phyloP scores from a whole-genome alignment of 1,140 invertebrate species.

The Paralvinella palmiformis region DNA sequence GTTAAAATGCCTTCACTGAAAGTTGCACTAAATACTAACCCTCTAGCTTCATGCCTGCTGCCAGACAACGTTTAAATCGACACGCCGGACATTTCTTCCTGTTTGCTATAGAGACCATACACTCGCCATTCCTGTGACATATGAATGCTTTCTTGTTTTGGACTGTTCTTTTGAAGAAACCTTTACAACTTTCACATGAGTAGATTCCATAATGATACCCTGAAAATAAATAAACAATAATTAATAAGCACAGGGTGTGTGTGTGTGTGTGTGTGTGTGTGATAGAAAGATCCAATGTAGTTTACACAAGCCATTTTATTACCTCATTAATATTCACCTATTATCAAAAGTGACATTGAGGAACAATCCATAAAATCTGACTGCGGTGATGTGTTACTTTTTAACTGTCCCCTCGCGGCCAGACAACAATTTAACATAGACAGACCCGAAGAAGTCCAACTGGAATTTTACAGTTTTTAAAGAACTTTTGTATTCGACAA shows the following conservation, averaged over 20 bases:
- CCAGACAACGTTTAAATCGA: conserved; percentile 92
- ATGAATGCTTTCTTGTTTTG: conserved; percentile 96
- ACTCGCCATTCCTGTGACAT: conserved; percentile 82
- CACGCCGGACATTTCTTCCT: conserved; percentile 95
- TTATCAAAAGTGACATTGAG: not conserved
- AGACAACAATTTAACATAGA: too few species aligned
- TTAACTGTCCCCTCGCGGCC: too few species aligned
- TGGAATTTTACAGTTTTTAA: too few species aligned
- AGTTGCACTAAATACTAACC: conserved; percentile 53
- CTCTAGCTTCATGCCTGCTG: conserved; percentile 95
- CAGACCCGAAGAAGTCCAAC: too few species aligned
- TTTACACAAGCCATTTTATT: not conserved
- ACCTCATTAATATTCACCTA: not conserved
- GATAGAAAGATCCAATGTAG: not conserved
- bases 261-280: not conserved
- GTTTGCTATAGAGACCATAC: conserved; percentile 82
- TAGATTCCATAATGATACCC: conserved; percentile 65
- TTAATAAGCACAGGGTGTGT: not conserved
- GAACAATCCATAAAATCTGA: not conserved
- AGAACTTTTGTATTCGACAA: too few species aligned
- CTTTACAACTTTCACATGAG: conserved; percentile 94
- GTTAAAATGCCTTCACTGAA: too few species aligned
- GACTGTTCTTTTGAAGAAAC: conserved; percentile 96
- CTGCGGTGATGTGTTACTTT: too few species aligned
- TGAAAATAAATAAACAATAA: conserved; percentile 20